Conservation (phyloP, 2,113 vertebrate species). For the Menidia beryllina region DNA sequence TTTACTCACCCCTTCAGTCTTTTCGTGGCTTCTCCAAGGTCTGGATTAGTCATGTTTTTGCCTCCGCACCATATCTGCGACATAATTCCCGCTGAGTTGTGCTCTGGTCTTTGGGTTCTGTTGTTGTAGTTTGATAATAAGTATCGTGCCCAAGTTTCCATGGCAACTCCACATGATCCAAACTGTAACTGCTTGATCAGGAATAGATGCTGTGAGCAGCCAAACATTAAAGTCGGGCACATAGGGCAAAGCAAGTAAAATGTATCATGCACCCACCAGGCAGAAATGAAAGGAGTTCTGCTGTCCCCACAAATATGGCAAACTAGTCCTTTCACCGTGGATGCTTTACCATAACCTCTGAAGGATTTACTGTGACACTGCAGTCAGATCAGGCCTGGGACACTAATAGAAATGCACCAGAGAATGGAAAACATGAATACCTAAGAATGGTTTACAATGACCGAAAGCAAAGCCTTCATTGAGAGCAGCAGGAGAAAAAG, state of each 20-base stretch:
- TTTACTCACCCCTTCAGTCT: conserved; percentile 57
- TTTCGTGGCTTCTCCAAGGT: conserved; percentile 54
- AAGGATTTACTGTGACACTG: conserved; percentile 21
- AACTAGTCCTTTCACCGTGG: conserved; percentile 41
- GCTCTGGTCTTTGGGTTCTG: conserved; percentile 53
- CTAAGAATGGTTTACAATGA: neutral
- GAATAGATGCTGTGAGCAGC: conserved; percentile 54
- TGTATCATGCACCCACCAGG: conserved; percentile 8
- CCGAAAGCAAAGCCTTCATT: neutral
- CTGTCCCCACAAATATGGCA: conserved; percentile 12
- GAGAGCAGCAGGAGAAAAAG: conserved; percentile 5
- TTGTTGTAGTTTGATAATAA: conserved; percentile 73
- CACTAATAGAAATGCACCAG: neutral
- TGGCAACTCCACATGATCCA: conserved; percentile 80
- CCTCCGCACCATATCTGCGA: conserved; percentile 45
- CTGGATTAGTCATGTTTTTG: conserved; percentile 69
- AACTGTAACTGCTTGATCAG: conserved; percentile 60
- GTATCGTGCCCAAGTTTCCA: conserved; percentile 78
- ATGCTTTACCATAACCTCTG: conserved; percentile 26
- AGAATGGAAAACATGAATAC: neutral
- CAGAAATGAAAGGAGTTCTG: conserved; percentile 18
- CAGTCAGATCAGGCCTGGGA: conserved; percentile 20
- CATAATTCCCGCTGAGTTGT: conserved; percentile 58
- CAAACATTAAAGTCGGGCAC: conserved; percentile 47
- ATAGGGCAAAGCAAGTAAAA: conserved; percentile 16